phyloP scores from a whole-genome alignment of 2,113 vertebrate genomes.

The Hyperoodon ampullatus region DNA sequence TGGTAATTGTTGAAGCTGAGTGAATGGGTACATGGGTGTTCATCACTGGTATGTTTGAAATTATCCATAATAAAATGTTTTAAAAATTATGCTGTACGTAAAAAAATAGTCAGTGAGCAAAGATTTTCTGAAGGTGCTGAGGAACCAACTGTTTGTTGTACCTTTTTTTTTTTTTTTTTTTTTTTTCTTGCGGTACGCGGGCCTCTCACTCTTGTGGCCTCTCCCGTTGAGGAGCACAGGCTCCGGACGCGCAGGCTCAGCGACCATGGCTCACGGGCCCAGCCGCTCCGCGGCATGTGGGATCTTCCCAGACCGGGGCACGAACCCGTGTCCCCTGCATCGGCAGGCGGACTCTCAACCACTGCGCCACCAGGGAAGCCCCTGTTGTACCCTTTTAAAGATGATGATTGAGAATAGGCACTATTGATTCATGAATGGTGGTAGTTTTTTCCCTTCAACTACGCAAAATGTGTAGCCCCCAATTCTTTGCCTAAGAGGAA shows the following conservation, averaged over 20 bases:
- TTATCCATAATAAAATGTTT: not conserved
- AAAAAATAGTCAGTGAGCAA: slow-evolving; percentile 30
- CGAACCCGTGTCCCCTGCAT: too few relatives aligned
- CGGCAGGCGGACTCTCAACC: too few relatives aligned
- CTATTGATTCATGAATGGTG: slow-evolving; percentile 33
- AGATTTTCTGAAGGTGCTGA: not conserved
- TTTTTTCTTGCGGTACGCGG: too few relatives aligned
- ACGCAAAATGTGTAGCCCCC: not conserved
- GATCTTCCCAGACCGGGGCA: too few relatives aligned
- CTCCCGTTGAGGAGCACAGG: too few relatives aligned
- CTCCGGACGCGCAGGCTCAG: too few relatives aligned
- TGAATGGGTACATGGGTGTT: not conserved
- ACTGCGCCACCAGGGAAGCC: too few relatives aligned
- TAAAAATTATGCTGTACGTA: not conserved
- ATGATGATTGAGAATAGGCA: not conserved
- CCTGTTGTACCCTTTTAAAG: not conserved
- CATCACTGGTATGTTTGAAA: slow-evolving; percentile 18
- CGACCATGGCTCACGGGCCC: too few relatives aligned
- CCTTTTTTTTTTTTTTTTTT: not conserved
- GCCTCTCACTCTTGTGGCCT: too few relatives aligned
- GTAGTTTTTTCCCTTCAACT: not conserved
- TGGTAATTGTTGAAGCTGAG: not conserved
- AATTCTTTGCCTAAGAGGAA: slow-evolving; percentile 27
- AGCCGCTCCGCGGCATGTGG: too few relatives aligned
- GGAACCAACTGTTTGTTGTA: not conserved